These are phyloP conservation scores for Aphidius colemani DNA, from an alignment of 2,888 invertebrate genomes.

Conservation along the genomic window DNA sequence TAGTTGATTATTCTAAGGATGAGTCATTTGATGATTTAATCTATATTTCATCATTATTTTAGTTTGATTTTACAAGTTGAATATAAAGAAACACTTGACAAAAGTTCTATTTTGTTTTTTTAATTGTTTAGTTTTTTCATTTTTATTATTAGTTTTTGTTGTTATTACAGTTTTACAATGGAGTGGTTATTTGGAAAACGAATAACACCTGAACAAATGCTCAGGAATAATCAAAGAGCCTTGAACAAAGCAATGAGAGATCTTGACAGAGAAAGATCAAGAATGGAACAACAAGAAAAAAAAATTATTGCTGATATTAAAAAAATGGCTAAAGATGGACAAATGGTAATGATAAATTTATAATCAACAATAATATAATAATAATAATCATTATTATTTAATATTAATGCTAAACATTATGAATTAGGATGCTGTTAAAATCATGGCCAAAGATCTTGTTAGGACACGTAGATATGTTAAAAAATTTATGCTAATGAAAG, in stretches of 20 bases:
- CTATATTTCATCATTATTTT: no score
- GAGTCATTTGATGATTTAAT: no score
- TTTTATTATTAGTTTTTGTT: background rate
- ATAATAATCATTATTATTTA: no score
- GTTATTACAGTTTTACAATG: constrained; percentile 61
- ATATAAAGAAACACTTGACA: no score
- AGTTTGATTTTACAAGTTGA: no score
- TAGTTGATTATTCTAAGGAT: no score
- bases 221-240: constrained; percentile 97
- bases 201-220: constrained; percentile 96
- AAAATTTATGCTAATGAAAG: constrained; percentile 99
- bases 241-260: constrained; percentile 98
- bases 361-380: no score
- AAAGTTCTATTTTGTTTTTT: no score
- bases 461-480: constrained; percentile 93
- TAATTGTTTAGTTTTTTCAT: no score
- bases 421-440: constrained; percentile 94
- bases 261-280: constrained; percentile 88
- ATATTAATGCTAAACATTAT: background rate
- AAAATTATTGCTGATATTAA: constrained; percentile 98
- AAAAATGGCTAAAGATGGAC: constrained; percentile 97
- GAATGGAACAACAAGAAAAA: constrained; percentile 99
- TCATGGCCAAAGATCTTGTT: constrained; percentile 99
- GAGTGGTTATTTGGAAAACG: constrained; percentile 97
- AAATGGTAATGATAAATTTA: constrained; percentile 74